These are phyloP conservation scores for Orthosia gothica DNA, from an alignment of 2,888 invertebrate genomes.

Conservation along the genomic window DNA sequence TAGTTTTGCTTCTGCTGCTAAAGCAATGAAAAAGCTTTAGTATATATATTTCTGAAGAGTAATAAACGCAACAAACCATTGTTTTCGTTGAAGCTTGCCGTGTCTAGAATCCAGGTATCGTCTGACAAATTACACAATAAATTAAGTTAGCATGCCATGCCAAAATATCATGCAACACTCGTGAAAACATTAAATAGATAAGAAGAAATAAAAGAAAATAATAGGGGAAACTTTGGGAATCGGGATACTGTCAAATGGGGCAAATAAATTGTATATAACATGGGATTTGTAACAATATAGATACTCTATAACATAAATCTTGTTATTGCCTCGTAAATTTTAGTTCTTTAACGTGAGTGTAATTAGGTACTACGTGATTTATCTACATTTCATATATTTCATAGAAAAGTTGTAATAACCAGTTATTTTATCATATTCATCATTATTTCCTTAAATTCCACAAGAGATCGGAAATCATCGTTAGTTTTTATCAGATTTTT, in stretches of 20 bases:
- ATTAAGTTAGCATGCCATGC: conserved; percentile 90
- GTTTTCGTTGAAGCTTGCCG: conserved; percentile 86
- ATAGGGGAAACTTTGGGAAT: conserved; percentile 61
- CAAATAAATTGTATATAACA: conserved; percentile 63
- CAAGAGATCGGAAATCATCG: neutral
- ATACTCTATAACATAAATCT: conserved; percentile 43
- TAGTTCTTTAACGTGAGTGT: conserved; percentile 66
- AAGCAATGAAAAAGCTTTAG: conserved; percentile 76
- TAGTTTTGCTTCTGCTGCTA: conserved; percentile 72
- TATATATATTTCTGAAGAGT: conserved; percentile 72
- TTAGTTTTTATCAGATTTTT: neutral
- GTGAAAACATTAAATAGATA: conserved; percentile 74
- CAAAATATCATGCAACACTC: conserved; percentile 87
- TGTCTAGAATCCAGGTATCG: conserved; percentile 91
- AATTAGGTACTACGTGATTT: conserved; percentile 66
- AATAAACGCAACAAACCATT: conserved; percentile 89
- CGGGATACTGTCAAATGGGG: conserved; percentile 54
- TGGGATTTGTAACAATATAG: conserved; percentile 51
- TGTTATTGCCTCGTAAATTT: conserved; percentile 66
- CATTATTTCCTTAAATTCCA: conserved; percentile 31
- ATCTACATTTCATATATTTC: conserved; percentile 63
- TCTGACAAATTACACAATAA: conserved; percentile 90
- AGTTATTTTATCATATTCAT: conserved; percentile 23
- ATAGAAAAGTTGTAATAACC: conserved; percentile 45
- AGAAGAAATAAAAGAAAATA: conserved; percentile 70